A percentile compares a stretch with the other conserved stretches of the same genome.
These are phyloP conservation scores for Myotis davidii DNA, from an alignment of 2,113 vertebrate species.

Conservation along the genomic window DNA sequence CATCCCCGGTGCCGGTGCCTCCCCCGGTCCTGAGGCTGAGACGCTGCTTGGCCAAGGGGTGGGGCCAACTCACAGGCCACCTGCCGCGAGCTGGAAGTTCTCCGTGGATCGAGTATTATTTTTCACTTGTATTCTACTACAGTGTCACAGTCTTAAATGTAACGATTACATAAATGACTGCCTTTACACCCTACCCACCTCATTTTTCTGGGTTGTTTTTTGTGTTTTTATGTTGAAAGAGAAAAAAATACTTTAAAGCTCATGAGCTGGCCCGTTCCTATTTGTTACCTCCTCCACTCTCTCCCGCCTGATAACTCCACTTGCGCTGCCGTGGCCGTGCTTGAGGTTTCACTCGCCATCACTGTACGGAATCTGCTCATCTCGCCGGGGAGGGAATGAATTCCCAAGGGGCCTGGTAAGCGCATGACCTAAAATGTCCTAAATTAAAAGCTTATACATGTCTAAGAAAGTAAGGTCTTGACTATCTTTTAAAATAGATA, in stretches of 20 bases:
- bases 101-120: not conserved
- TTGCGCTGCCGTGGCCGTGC: not conserved
- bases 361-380: not conserved
- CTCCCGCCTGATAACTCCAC: not conserved
- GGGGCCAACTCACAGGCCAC: not conserved
- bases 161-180: constrained; percentile 23
- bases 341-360: not conserved
- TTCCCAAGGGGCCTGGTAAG: not conserved
- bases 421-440: not conserved
- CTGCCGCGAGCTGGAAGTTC: not conserved
- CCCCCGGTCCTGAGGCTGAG: not conserved
- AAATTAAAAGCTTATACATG: constrained; percentile 13
- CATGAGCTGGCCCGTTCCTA: not conserved
- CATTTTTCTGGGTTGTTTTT: not conserved
- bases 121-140: constrained; percentile 21
- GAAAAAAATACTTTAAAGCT: constrained; percentile 17
- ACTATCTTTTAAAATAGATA: not conserved
- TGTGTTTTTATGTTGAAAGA: not conserved
- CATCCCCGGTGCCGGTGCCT: no score
- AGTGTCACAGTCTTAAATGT: not conserved
- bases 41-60: not conserved
- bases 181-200: not conserved
- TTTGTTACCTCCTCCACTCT: not conserved
- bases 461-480: constrained; percentile 7
- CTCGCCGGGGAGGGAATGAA: not conserved